Conservation (phyloP, 2,888 invertebrate genomes). For the Vesta saturnalis region DNA sequence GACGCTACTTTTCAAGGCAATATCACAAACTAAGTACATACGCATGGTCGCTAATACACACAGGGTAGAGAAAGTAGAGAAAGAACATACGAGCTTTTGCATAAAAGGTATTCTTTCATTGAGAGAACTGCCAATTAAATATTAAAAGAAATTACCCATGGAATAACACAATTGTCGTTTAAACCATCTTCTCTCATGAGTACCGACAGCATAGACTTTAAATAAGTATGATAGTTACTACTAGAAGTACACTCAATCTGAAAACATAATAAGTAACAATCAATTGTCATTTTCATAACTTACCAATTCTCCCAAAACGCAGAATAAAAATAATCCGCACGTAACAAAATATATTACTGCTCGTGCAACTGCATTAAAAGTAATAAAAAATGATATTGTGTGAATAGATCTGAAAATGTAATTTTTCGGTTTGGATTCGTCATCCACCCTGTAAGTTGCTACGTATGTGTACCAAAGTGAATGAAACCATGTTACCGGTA, state of each 20-base stretch:
- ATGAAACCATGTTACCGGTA: slow-evolving; percentile 81
- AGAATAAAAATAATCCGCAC: slow-evolving; percentile 70
- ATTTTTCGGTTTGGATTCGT: slow-evolving; percentile 68
- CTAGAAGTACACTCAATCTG: slow-evolving; percentile 36
- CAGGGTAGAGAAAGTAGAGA: too few species aligned
- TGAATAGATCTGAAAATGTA: slow-evolving; percentile 67
- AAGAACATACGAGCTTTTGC: too few species aligned
- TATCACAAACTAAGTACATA: too few species aligned
- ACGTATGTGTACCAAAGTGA: slow-evolving; percentile 70
- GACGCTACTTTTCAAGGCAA: too few species aligned
- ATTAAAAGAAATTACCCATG: slow-evolving; percentile 50
- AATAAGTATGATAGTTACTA: not conserved
- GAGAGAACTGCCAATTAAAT: not conserved
- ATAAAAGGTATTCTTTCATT: slow-evolving; percentile 6
- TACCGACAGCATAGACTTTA: slow-evolving; percentile 3
- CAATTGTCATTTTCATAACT: slow-evolving; percentile 42
- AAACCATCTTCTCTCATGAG: not conserved
- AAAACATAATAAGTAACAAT: slow-evolving; percentile 17
- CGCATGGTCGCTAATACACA: too few species aligned
- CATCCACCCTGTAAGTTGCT: slow-evolving; percentile 62
- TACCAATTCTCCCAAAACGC: slow-evolving; percentile 74
- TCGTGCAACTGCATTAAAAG: slow-evolving; percentile 71
- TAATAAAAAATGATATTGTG: slow-evolving; percentile 69
- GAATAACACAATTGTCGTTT: slow-evolving; percentile 38
- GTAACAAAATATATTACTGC: slow-evolving; percentile 74